A percentile compares a stretch with the other conserved stretches of the same genome.
Conservation (phyloP, 2,797 vertebrate genomes). For the Mormyrops boulengeri region DNA sequence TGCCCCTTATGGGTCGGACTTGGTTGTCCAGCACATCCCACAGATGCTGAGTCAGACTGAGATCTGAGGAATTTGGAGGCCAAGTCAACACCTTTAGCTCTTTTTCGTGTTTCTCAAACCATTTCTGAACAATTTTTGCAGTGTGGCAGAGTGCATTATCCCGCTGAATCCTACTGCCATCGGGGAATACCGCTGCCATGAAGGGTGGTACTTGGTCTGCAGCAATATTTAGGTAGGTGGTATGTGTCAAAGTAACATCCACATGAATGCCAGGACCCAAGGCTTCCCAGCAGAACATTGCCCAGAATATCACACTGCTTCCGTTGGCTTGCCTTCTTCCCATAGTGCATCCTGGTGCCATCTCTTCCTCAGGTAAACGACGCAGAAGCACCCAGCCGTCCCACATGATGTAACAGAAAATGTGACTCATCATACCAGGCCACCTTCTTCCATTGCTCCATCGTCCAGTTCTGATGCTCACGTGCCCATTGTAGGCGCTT, state of each 20-base stretch:
- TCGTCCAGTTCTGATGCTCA: not conserved
- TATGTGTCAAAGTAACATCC: not conserved
- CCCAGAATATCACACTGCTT: not conserved
- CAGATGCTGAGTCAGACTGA: not conserved
- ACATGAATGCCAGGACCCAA: not conserved
- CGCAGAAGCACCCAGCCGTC: not conserved
- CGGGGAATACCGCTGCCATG: not conserved
- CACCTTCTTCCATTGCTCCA: not conserved
- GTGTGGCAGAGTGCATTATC: not conserved
- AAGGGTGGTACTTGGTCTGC: not conserved
- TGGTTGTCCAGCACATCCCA: not conserved
- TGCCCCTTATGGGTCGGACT: not conserved
- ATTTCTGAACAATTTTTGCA: not conserved
- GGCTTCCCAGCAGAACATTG: not conserved
- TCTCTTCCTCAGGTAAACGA: not conserved
- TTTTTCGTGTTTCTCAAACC: not conserved
- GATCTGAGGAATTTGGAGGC: not conserved
- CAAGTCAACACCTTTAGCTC: not conserved
- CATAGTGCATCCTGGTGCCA: not conserved
- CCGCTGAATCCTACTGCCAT: not conserved
- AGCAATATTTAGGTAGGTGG: not conserved
- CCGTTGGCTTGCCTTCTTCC: not conserved
- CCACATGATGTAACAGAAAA: not conserved
- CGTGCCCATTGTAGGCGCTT: not conserved
- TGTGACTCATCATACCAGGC: not conserved